Evolutionary conservation across 2,113 vertebrate genomes (phyloP).

Genomic region (Naja naja): DNA sequence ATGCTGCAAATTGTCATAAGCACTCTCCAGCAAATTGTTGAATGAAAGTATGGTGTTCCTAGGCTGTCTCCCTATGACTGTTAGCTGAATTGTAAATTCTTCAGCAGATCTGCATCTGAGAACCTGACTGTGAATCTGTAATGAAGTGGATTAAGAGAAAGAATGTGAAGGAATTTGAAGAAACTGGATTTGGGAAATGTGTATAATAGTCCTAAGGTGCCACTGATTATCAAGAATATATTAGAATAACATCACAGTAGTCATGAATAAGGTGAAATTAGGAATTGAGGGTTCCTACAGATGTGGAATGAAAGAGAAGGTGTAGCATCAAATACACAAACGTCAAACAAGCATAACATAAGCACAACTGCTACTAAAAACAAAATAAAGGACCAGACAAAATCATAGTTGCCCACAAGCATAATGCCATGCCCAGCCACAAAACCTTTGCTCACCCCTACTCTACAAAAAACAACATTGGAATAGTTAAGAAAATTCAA

Average conservation of each 20-base stretch:
- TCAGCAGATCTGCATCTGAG: not conserved
- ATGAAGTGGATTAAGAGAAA: not conserved
- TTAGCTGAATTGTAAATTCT: not conserved
- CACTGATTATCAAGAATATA: not conserved
- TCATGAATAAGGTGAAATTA: not conserved
- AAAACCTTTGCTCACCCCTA: not conserved
- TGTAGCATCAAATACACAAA: not conserved
- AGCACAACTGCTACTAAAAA: not conserved
- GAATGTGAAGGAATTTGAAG: not conserved
- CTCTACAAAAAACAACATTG: not conserved
- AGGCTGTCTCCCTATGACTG: not conserved
- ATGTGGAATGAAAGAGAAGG: not conserved
- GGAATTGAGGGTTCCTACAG: not conserved
- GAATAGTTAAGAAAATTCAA: not conserved
- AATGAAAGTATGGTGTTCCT: not conserved
- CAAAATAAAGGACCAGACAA: not conserved
- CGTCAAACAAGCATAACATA: not conserved
- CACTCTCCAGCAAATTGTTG: not conserved
- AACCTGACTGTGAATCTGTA: too few species aligned
- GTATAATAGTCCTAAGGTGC: not conserved
- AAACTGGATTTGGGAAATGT: not conserved
- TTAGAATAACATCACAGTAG: not conserved
- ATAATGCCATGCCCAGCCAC: not conserved
- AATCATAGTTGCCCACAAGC: not conserved
- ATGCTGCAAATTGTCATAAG: not conserved